Percentiles rank a stretch among this genome's conserved stretches.
phyloP scores from a whole-genome alignment of 2,888 invertebrate genomes.

The Schrankia costaestrigalis region DNA sequence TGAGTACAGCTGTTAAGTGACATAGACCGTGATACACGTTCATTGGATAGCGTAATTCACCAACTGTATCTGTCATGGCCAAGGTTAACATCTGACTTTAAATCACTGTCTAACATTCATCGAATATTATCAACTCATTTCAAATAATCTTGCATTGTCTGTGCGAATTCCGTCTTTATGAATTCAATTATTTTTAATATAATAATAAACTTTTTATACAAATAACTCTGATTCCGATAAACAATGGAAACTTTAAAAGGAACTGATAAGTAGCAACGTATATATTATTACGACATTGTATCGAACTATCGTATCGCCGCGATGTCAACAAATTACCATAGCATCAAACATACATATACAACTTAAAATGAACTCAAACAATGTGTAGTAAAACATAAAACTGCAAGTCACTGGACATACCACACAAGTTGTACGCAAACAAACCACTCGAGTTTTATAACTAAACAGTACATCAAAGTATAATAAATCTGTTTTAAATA shows the following conservation, averaged over 20 bases:
- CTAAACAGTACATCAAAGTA: too few species aligned
- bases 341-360: constrained; percentile 22
- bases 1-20: constrained; percentile 55
- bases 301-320: constrained; percentile 6
- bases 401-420: constrained; percentile 37
- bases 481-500: too few species aligned
- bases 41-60: constrained; percentile 63
- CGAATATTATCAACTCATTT: too few species aligned
- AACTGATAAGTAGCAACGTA: constrained; percentile 3
- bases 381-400: constrained; percentile 34
- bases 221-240: constrained; percentile 3
- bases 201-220: too few species aligned
- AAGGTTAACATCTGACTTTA: constrained; percentile 55
- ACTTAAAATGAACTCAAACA: constrained; percentile 25
- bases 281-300: constrained; percentile 6
- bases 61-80: constrained; percentile 68
- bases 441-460: constrained; percentile 13
- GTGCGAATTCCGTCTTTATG: too few species aligned
- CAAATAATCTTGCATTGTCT: too few species aligned
- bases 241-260: constrained; percentile 5
- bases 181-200: too few species aligned
- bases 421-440: constrained; percentile 4
- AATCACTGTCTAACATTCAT: too few species aligned
- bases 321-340: constrained; percentile 34
- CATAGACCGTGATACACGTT: constrained; percentile 74